Percentiles rank a stretch among this genome's conserved stretches.
Evolutionary conservation across 2,113 vertebrate species (phyloP).

Genomic region (Choloepus hoffmanni): DNA sequence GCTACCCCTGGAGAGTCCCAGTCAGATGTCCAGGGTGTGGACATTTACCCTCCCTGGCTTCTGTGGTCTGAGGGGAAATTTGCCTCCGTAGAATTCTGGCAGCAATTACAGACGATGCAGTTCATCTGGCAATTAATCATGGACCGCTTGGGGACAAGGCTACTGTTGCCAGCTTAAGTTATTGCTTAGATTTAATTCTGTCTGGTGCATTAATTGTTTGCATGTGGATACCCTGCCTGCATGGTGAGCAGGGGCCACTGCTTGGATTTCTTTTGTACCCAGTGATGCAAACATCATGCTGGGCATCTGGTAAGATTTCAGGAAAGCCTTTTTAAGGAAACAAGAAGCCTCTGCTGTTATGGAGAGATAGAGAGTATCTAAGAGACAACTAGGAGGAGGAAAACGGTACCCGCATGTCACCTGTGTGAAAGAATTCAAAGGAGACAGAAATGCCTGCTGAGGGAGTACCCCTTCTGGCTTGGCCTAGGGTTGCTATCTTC

Average conservation of each 20-base stretch:
- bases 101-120: background rate
- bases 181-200: background rate
- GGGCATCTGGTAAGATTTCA: slow-evolving; percentile 24
- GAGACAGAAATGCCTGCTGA: background rate
- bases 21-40: background rate
- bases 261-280: background rate
- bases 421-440: background rate
- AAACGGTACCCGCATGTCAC: background rate
- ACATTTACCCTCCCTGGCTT: background rate
- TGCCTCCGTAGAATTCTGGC: background rate
- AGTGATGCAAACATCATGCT: background rate
- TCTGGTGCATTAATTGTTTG: background rate
- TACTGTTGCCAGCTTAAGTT: background rate
- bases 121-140: slow-evolving; percentile 44
- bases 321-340: background rate
- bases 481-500: background rate
- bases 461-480: background rate
- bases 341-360: background rate
- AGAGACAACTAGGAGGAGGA: background rate
- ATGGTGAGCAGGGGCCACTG: background rate
- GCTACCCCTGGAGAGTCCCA: background rate
- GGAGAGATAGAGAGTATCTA: background rate
- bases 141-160: background rate
- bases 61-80: background rate
- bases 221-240: background rate